Evolutionary conservation across 1,140 invertebrate genomes (phyloP), one percentile per base, ranked within the genome.

Genomic region (Dolichoris vasculosae): DNA sequence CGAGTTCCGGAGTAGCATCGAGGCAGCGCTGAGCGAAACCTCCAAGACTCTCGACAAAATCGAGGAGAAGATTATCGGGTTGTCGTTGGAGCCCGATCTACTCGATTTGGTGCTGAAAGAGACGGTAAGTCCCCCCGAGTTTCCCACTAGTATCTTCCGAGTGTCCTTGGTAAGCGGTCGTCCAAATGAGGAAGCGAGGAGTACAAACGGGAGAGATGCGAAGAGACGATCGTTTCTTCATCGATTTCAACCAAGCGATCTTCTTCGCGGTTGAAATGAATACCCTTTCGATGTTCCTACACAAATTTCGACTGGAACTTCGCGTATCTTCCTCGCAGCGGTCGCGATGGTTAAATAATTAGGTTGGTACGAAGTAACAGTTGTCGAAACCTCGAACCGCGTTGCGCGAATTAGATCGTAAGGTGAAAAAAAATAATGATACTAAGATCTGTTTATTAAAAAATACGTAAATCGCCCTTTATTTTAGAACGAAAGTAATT

Each of bases 31-130:
- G 20, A 43, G 26, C 23, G 80, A 82, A 63, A 67, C 43, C 55
- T 51, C 59, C 7, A 69, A 51, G 32, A 89, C 86, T 35, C 87
- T 89, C 13, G 89, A 83, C 17, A 89, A 88, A 46, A 86, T 89
- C 20, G 89, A 91, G 55, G 89, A 91, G 77, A 91, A 90, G 32
- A 76, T 79, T 20, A 64, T 38, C 13, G 76, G 32, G 20, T 6
- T 81, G 38, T 23, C 35, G 23, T 20, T 77, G 26, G 77, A 84
- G 23, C 6, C 48, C 40, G 51, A 81, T 23, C 30, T 40, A 17
- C 30, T 78, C 59, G 89, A 90, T 81, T 82, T 90, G 89, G 89
- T 90, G 89, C 89, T 90, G 83, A 88, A 89, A 87, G 90, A 88
- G 63, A 90, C 90, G 91, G 92, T 93, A 89, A 90, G 90, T 38